Evolutionary conservation across 2,113 vertebrate genomes (phyloP), one percentile per base, ranked within the genome.

Genomic region (Gambusia affinis): DNA sequence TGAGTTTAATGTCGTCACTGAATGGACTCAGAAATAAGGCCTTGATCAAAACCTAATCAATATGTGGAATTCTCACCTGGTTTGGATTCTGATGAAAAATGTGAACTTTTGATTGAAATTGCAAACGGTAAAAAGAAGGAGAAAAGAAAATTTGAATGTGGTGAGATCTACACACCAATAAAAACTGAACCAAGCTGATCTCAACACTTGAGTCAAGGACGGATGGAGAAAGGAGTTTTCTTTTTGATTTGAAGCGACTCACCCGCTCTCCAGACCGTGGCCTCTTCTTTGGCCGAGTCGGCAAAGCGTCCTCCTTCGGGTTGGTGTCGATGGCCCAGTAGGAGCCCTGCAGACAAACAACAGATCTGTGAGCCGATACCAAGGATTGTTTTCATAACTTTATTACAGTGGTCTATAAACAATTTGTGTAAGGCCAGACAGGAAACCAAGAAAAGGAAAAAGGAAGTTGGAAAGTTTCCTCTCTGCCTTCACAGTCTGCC

Each of bases 311-410:
- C 93, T 97, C 96, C 88, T 97, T 97, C 90, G 96, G 96, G 94
- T 96, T 97, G 85, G 95, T 96, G 92, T 97, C 96, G 75, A 97
- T 97, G 80, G 96, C 96, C 96, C 96, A 97, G 85, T 97, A 97
- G 78, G 96, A 97, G 62, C 96, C 96, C 96, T 97, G 86, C 24
- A 93, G 80, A 85, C 37, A 83, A 81, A 90, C 61, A 75, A 86
- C 62, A 82, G 39, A 42, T 19, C n/a, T n/a, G 37, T 85, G 80
- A 91, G 79, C 17, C 63, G 28, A 68, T 60, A 63, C 73, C 74
- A 72, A 35, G 28, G 19, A 87, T 31, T 64, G 24, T 67, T 76
- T 76, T 75, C 57, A 66, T 42, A 27, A 66, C 12, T n/a, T 65
- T 27, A 37, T 66, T n/a, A 51, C 24, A 28, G 29, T 61, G 35